Evolutionary conservation across 2,113 vertebrate species (phyloP), one percentile per base, ranked within the genome.

Genomic region (Psittacus erithacus): DNA sequence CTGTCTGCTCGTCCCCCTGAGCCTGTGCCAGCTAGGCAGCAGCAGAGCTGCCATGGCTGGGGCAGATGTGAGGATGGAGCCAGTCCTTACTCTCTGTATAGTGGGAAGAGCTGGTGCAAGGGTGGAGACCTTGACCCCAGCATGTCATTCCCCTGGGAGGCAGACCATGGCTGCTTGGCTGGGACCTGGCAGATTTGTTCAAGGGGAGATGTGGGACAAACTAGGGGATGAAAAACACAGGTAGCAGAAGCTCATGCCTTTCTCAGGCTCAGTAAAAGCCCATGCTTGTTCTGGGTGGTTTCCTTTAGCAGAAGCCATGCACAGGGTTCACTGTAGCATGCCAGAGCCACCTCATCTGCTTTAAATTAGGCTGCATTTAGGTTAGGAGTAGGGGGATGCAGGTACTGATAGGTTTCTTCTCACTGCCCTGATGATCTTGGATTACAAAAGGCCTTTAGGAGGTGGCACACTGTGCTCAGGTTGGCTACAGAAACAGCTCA

Each of bases 201-300:
- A 70, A 18, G 73, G 39, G 44, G 53, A 70, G 71, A 25, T 8
- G 13, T 3, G 3, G 28, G 28, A 39, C 31, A 53, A 25, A 2
- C 41, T 4, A 10, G 2, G 16, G 39, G 31, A n/a, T 23, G 28
- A n/a, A 43, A 55, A 86, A 7, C 35, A 46, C 0, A 0, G 24
- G 31, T 35, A 73, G 38, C 17, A 67, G 68, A 20, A 84, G 28
- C 46, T 67, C 1, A 0, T n/a, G 41, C 22, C 4, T 43, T 53
- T 38, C 46, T 35, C 9, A 0, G 46, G 41, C 46, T 74, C 49
- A 7, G 29, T 14, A 28, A 47, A 65, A 77, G 33, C 57, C 39
- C 22, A 44, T 80, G 20, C 23, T 23, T 24, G 7, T 43, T 82
- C 6, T 2, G 3, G 82, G 60, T 89, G 73, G n/a, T 25, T 69